Conservation (phyloP, 35 echinoderm and acorn worm species). For the Patiria miniata region DNA sequence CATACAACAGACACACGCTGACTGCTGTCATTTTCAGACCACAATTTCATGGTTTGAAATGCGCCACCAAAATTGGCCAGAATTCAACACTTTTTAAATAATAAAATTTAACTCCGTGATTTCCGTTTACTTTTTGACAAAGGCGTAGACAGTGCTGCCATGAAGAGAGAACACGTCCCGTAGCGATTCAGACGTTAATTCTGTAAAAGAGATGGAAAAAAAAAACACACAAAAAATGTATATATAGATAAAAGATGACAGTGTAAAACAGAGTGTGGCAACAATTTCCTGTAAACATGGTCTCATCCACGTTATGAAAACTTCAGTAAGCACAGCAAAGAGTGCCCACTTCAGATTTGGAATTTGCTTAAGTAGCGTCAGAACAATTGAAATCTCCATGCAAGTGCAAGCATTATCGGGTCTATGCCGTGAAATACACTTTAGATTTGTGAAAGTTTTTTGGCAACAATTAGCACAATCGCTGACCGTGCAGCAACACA, state of each 20-base stretch:
- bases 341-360: neutral
- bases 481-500: no score
- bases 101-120: no score
- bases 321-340: neutral
- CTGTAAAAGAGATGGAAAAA: constrained; percentile 53
- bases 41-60: no score
- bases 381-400: neutral
- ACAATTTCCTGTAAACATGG: no score
- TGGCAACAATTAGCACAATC: no score
- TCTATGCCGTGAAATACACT: neutral
- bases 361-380: neutral
- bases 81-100: no score
- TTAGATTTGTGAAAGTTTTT: no score
- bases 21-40: no score
- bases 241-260: neutral
- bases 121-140: neutral
- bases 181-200: constrained; percentile 42
- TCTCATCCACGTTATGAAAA: no score
- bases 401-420: neutral
- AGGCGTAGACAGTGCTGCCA: constrained; percentile 61
- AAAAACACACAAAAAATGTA: neutral
- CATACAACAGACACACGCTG: no score
- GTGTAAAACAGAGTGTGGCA: neutral
- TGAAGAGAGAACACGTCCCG: constrained; percentile 64
- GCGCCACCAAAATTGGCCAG: no score